Base-by-base conservation (phyloP, 1,140 invertebrate species). In the Drosophila nannoptera region DNA sequence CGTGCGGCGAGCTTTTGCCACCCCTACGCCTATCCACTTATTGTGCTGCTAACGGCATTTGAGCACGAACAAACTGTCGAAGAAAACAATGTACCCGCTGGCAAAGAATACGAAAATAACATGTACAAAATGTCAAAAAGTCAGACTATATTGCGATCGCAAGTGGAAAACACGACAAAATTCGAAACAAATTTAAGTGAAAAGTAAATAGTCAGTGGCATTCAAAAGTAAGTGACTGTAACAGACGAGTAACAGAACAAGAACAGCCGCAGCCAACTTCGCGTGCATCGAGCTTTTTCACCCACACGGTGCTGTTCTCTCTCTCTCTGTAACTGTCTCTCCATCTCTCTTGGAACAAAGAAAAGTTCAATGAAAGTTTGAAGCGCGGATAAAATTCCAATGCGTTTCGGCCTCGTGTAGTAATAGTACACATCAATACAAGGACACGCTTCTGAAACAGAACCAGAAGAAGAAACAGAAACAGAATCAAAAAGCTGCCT, bases 321-420 rank as follows among this genome's bases (percentile, higher is more conserved):
- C 48, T 49, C 42, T 22, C 35, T 53, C 59, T 29, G 22, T n/a
- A 22, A 8, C 48, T 43, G n/a, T 12, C 16, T 65, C 14, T 50
- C 54, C 29, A 32, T 56, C 56, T 54, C 40, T 48, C 49, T 43
- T 43, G 40, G 55, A 64, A 61, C 45, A 16, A 36, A 60, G 35
- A 76, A 73, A 75, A 76, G 74, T 76, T 77, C 74, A 74, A 82
- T 82, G 61, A 81, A 82, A 81, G 65, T 70, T 74, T 59, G 38
- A 77, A 45, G 77, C 71, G 71, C 81, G 81, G 81, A 86, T 86
- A 86, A 86, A 63, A 67, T 77, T 81, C 68, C 74, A 84, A 76
- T 66, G 68, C 58, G 69, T 53, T 52, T 43, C 48, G 33, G 38
- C n/a, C 62, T 63, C 55, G 65, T 55, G 43, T 75, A 75, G 73